Evolutionary conservation across 2,797 vertebrate species (phyloP).

Genomic region (Enteromius fasciolatus): DNA sequence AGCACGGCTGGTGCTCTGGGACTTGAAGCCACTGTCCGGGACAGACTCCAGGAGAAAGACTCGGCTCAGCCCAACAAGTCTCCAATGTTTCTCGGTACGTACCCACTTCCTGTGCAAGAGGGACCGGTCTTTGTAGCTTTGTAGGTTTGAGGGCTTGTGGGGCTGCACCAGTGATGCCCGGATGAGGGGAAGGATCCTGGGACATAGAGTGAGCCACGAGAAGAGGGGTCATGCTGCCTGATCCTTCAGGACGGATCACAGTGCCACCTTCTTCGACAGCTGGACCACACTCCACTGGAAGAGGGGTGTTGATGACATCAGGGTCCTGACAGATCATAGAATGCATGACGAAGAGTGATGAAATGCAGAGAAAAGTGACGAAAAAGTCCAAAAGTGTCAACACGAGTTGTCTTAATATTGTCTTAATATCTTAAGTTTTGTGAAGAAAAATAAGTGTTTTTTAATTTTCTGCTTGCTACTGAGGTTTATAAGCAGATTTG

Average conservation of each 20-base stretch:
- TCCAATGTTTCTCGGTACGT: constrained; percentile 75
- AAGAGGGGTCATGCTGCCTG: constrained; percentile 79
- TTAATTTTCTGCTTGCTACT: not conserved
- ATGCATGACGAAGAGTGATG: not conserved
- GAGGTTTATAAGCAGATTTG: not conserved
- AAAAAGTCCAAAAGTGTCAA: not conserved
- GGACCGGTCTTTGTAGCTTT: constrained; percentile 70
- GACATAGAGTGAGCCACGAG: constrained; percentile 73
- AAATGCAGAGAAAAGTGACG: not conserved
- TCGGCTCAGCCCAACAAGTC: constrained; percentile 72
- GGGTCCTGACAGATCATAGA: constrained; percentile 78
- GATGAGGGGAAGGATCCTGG: constrained; percentile 69
- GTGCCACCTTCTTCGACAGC: constrained; percentile 77
- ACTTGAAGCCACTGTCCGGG: constrained; percentile 73
- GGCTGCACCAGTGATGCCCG: constrained; percentile 62
- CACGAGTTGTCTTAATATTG: too few relatives aligned
- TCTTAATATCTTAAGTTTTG: too few relatives aligned
- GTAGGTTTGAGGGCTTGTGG: constrained; percentile 74
- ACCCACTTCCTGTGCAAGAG: constrained; percentile 76
- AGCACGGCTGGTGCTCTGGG: constrained; percentile 71
- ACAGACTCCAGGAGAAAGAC: constrained; percentile 61
- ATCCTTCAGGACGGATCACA: constrained; percentile 76
- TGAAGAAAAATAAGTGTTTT: too few relatives aligned
- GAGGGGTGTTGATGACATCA: constrained; percentile 87
- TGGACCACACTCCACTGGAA: constrained; percentile 84